Evolutionary conservation across 2,797 vertebrate genomes (phyloP), one percentile per base, ranked within the genome.

Genomic region (Xenopus petersii): DNA sequence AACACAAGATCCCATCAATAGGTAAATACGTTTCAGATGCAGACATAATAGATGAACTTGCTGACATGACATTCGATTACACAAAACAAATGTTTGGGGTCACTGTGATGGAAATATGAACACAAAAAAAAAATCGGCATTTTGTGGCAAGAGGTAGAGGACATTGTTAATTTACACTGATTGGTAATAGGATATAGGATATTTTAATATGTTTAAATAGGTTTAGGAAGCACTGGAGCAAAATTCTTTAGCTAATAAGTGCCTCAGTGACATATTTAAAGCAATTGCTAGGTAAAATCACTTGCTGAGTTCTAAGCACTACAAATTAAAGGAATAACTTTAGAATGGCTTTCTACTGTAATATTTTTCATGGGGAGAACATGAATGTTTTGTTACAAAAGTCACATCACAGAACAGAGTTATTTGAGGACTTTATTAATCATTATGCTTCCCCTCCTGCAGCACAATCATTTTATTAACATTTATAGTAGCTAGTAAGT

Each of bases 141-240:
- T 66, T 47, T 58, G 26, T 75, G 30, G 30, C 36, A 46, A 15
- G 49, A 12, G 11, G 49, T 15, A n/a, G 26, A 71, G 21, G 51
- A 46, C 13, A 17, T 30, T 11, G 56, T 24, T 77, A 55, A 72
- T 62, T 61, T 67, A 51, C 60, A 46, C 47, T 62, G 12, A 36
- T 61, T 33, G 46, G 2, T 48, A 49, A 21, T 16, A 47, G 8
- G 12, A 49, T n/a, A 3, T 15, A 49, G n/a, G 42, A 10, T 66
- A 10, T 11, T 66, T 48, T 66, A 2, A 10, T 11, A 47, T 16
- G 48, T 51, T 15, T 13, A 15, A 47, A 65, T n/a, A 48, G 42
- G 17, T 17, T 47, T 65, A 48, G n/a, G 42, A 65, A 17, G 12
- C 62, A 42, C 5, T n/a, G 30, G 5, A n/a, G 10, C 6, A 24